A percentile compares a stretch with the other conserved stretches of the same genome.
phyloP scores from a whole-genome alignment of 2,888 invertebrate genomes.

The Bellardia pandia region DNA sequence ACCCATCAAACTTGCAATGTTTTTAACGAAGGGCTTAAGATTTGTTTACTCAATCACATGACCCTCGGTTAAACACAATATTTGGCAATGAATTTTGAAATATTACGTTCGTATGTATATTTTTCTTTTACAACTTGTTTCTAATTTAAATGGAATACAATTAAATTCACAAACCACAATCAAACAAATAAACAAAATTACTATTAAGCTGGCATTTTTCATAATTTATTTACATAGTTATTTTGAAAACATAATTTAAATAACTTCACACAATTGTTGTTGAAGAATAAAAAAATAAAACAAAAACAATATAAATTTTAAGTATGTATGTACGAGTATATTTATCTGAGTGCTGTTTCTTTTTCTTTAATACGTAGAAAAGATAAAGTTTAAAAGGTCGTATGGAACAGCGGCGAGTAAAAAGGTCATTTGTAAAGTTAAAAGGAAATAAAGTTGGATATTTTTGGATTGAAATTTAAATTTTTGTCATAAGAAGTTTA shows the following conservation, averaged over 20 bases:
- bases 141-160: slow-evolving; percentile 8
- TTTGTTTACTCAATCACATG: slow-evolving; percentile 4
- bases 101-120: slow-evolving; percentile 6
- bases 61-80: background rate
- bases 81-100: slow-evolving; percentile 42
- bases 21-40: background rate
- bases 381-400: background rate
- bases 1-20: background rate
- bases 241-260: slow-evolving; percentile 41
- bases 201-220: background rate
- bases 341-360: background rate
- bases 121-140: slow-evolving; percentile 1
- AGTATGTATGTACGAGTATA: background rate
- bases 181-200: background rate
- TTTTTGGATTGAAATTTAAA: too few relatives aligned
- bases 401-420: too few relatives aligned
- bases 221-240: slow-evolving; percentile 25
- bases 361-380: background rate
- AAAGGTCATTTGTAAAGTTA: too few relatives aligned
- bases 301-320: background rate
- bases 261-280: slow-evolving; percentile 53
- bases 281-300: background rate
- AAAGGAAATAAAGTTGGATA: too few relatives aligned
- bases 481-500: too few relatives aligned
- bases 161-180: background rate